A percentile compares a stretch with the other conserved stretches of the same genome.
Evolutionary conservation across 2,888 invertebrate genomes (phyloP).

Genomic region (Eupeodes luniger): DNA sequence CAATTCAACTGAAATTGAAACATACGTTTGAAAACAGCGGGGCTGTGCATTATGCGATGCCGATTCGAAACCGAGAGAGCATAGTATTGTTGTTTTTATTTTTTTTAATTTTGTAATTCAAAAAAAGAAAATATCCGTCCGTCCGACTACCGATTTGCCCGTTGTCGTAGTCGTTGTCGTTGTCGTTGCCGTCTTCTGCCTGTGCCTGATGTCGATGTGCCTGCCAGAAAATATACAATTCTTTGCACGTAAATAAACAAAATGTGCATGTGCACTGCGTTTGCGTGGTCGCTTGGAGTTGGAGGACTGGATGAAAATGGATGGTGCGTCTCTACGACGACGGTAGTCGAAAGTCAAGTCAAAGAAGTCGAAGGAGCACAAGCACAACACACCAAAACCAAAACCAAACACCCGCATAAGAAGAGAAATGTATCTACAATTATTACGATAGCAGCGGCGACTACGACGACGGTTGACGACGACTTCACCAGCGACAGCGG

Average conservation of each 20-base stretch:
- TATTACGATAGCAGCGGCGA: not conserved
- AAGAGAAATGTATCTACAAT: conserved; percentile 67
- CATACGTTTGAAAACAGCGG: conserved; percentile 63
- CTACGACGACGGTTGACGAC: too few species aligned
- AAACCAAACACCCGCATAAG: conserved; percentile 70
- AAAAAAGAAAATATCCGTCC: conserved; percentile 72
- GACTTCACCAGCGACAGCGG: too few species aligned
- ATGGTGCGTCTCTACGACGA: conserved; percentile 56
- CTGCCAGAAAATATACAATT: conserved; percentile 75
- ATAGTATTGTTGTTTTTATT: conserved; percentile 4
- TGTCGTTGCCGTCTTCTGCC: too few species aligned
- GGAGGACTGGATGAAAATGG: conserved; percentile 8
- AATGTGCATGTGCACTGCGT: conserved; percentile 61
- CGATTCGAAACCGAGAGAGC: conserved; percentile 59
- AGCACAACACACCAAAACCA: not conserved
- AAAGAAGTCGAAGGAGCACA: conserved; percentile 50
- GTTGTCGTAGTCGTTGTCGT: conserved; percentile 25
- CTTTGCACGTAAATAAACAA: conserved; percentile 76
- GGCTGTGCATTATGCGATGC: conserved; percentile 39
- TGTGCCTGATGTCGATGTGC: conserved; percentile 28
- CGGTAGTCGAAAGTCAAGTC: conserved; percentile 40
- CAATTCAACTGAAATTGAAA: conserved; percentile 70
- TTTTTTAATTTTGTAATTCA: conserved; percentile 46
- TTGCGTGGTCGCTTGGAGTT: conserved; percentile 48
- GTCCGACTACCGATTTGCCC: conserved; percentile 71